Evolutionary conservation across 2,113 vertebrate species (phyloP).

Genomic region (Nanorana parkeri): DNA sequence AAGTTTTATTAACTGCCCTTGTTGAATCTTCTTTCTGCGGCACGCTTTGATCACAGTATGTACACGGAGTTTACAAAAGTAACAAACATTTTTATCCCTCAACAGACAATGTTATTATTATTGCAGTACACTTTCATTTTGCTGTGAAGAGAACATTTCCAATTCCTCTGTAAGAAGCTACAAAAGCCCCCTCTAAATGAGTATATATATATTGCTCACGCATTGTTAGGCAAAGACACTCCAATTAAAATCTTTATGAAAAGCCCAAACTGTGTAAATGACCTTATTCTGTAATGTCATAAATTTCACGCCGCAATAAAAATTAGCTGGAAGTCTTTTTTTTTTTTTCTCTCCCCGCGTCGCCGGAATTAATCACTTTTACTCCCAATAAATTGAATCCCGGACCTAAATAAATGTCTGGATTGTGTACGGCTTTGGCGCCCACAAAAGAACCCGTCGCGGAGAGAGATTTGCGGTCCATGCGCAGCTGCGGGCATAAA

Average conservation of each 20-base stretch:
- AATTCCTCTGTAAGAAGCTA: neutral
- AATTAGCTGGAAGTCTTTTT: neutral
- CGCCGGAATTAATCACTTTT: slow-evolving; percentile 2
- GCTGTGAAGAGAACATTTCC: slow-evolving; percentile 19
- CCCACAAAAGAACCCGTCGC: neutral
- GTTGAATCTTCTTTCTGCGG: no score
- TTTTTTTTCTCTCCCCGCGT: no score
- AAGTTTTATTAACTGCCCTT: no score
- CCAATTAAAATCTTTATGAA: slow-evolving; percentile 40
- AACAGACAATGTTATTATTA: neutral
- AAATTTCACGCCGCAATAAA: slow-evolving; percentile 28
- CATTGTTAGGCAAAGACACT: slow-evolving; percentile 20
- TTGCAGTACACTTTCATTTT: neutral
- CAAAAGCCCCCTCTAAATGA: neutral
- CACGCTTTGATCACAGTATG: no score
- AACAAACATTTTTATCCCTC: neutral
- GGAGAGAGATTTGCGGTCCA: neutral
- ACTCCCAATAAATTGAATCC: slow-evolving; percentile 1
- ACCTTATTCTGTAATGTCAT: slow-evolving; percentile 25
- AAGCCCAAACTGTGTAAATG: slow-evolving; percentile 5
- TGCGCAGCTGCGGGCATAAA: neutral
- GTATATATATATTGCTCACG: neutral
- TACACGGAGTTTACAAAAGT: no score
- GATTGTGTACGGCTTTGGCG: neutral
- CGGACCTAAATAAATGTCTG: neutral